Base-by-base conservation (phyloP, 1,140 invertebrate species). In the Cataglyphis hispanica region DNA sequence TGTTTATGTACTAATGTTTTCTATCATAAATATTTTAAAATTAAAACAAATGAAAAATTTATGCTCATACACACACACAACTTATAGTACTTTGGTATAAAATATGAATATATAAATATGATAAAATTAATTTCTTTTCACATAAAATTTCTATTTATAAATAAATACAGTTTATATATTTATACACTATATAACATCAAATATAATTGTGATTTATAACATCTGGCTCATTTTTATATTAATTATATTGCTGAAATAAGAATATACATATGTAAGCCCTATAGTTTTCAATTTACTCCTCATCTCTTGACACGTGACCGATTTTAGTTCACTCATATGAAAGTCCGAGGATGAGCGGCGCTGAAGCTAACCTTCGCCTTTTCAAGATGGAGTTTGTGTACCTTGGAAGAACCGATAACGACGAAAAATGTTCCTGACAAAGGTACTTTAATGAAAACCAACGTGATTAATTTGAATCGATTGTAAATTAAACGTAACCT, bases 401-500 rank as follows among this genome's bases (percentile, higher is more conserved):
- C 5, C 4, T 5, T 50, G 46, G 13, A 50, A 16, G 16, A 50
- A 50, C 4, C 50, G 69, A 66, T 27, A 70, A 77, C 61, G 11
- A 25, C 27, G 46, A 72, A 10, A 91, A 80, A 92, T 92, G 91
- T 86, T 91, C 53, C 60, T 37, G 53, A 86, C 80, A 22, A 91
- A 86, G 87, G 91, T 92, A 88, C 22, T 60, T 66, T 61, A 3
- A 31, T 60, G 13, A 40, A 69, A 34, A 40, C 19, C 67, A 11
- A 11, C n/a, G 19, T 60, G 37, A 43, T 31, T 16, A 22, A 13
- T 58, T 5, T 2, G 19, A 46, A 67, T 77, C 56, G 19, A 50
- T 90, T 90, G 84, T 84, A 69, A 53, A 76, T 87, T 90, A 88
- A 66, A 31, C 31, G 8, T 19, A 84, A 76, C 53, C 37, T 19